These are phyloP conservation scores for Morelia viridis DNA, from an alignment of 2,797 vertebrate species.

Conservation along the genomic window DNA sequence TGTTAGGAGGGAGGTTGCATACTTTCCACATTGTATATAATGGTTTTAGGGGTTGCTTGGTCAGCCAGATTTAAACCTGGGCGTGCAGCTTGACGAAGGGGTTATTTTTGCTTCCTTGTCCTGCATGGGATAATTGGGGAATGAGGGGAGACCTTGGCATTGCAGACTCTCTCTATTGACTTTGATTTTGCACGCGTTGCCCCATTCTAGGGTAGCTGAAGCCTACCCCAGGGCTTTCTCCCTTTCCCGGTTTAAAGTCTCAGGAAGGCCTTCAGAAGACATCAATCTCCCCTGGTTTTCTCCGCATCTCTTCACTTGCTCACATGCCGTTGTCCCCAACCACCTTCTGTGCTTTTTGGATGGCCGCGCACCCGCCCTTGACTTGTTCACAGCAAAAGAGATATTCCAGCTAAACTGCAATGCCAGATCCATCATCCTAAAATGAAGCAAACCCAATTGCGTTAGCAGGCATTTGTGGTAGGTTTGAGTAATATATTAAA, in stretches of 20 bases:
- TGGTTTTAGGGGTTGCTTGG: background rate
- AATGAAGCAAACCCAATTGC: background rate
- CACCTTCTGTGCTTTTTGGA: background rate
- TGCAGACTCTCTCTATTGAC: background rate
- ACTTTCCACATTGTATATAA: background rate
- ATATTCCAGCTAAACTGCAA: background rate
- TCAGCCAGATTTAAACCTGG: background rate
- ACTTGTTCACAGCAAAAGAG: slow-evolving; percentile 13
- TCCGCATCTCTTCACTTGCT: no score
- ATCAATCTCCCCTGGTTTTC: background rate
- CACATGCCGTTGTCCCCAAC: background rate
- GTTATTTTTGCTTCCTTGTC: background rate
- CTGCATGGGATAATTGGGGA: background rate
- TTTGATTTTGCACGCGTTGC: no score
- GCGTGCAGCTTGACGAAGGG: background rate
- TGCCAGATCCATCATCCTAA: background rate
- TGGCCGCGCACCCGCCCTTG: accelerated
- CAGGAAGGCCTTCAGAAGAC: background rate
- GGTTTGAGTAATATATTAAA: background rate
- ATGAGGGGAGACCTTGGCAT: background rate
- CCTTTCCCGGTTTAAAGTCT: background rate
- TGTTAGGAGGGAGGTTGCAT: no score
- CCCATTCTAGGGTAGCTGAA: background rate
- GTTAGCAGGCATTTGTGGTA: background rate
- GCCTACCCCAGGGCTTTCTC: background rate